These are phyloP conservation scores for Podargus strigoides DNA, from an alignment of 2,797 vertebrate genomes.

Conservation along the genomic window DNA sequence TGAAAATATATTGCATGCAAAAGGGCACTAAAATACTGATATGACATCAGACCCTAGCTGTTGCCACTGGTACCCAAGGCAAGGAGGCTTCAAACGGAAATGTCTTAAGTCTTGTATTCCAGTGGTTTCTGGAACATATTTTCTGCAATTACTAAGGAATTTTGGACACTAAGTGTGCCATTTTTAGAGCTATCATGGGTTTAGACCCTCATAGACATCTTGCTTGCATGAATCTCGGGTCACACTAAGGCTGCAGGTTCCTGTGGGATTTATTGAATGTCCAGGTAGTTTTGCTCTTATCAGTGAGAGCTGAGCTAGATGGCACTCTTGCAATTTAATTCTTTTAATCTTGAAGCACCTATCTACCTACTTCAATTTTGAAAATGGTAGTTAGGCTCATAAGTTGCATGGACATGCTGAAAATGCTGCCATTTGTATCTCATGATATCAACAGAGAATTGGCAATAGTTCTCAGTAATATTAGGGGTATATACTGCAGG, in stretches of 20 bases:
- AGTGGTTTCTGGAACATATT: neutral
- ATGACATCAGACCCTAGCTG: neutral
- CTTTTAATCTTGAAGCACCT: neutral
- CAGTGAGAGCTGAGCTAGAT: neutral
- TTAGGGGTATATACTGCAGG: fast-evolving
- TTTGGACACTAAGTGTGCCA: neutral
- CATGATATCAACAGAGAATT: neutral
- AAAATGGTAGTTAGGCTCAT: neutral
- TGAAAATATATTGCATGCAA: neutral
- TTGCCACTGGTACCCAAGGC: neutral
- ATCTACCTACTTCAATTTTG: neutral
- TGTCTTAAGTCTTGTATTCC: neutral
- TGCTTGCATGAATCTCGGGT: neutral
- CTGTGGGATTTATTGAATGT: neutral
- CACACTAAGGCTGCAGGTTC: neutral
- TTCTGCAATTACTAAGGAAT: neutral
- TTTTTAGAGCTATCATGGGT: neutral
- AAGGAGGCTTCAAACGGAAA: neutral
- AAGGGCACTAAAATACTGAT: neutral
- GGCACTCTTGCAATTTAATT: neutral
- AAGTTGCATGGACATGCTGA: neutral
- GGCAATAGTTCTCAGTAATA: neutral
- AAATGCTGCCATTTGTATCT: neutral
- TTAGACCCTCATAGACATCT: neutral
- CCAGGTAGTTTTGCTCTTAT: neutral